Evolutionary conservation across 2,113 vertebrate genomes (phyloP).

Genomic region (Trochalopteron elliotii): DNA sequence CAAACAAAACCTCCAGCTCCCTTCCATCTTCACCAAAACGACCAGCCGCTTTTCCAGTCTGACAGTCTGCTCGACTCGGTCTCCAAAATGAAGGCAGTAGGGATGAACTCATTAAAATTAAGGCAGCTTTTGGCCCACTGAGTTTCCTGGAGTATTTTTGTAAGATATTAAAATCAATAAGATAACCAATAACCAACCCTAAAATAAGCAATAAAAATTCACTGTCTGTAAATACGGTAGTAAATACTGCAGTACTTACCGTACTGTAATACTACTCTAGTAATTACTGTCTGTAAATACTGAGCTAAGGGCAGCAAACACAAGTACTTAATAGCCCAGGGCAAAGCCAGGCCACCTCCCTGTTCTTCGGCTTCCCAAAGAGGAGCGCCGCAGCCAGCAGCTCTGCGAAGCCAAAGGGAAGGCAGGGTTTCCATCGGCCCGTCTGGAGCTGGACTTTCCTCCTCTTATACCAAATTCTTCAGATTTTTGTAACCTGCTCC

Average conservation of each 20-base stretch:
- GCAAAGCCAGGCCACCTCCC: background rate
- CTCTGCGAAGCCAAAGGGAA: background rate
- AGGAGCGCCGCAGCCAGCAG: background rate
- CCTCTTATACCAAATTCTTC: background rate
- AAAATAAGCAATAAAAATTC: background rate
- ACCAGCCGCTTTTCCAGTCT: background rate
- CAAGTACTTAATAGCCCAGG: background rate
- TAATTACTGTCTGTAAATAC: background rate
- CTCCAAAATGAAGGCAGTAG: background rate
- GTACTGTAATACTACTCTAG: too few species aligned
- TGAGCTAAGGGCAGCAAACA: background rate
- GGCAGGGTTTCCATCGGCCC: background rate
- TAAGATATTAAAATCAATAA: background rate
- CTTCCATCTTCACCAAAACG: background rate
- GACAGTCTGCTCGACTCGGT: background rate
- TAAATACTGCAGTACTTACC: too few species aligned
- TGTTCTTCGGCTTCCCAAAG: background rate
- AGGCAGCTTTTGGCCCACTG: background rate
- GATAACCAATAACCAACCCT: background rate
- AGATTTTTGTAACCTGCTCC: slow-evolving; percentile 9
- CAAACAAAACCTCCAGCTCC: background rate
- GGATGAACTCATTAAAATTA: background rate
- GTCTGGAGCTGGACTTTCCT: background rate
- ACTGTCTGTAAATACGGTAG: background rate
- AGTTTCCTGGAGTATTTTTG: background rate